Evolutionary conservation across 1,140 invertebrate genomes (phyloP), one percentile per base, ranked within the genome.

Genomic region (Hycleus phaleratus): DNA sequence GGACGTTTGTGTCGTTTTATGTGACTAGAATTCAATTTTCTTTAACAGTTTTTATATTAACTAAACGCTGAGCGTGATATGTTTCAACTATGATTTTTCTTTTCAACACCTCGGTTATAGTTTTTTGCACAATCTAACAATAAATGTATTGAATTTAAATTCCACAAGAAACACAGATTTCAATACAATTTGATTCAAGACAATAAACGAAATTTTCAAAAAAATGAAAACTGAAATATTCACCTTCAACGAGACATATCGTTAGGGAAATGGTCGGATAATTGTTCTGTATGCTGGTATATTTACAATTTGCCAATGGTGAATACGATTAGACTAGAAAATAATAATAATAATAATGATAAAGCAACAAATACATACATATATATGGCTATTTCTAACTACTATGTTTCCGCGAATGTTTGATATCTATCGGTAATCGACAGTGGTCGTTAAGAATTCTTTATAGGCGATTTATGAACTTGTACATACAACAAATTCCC

Each of bases 361-460:
- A 32, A 3, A 32, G 7, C 32, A 32, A 32, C 18, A 18, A 18
- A 18, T 18, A 18, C 18, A 18, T 32, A 32, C 32, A 32, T 32
- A 32, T 32, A 32, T 32, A 32, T 32, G 32, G 32, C 32, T 26
- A 46, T 24, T 45, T 46, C 51, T 53, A 53, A 53, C 51, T 53
- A 53, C 51, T 43, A 53, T 25, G 43, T 45, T 53, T 53, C 51
- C 42, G 38, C 44, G 51, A 52, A 52, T 39, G 46, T 46, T 46
- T 45, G 51, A 53, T 53, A 53, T 53, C 51, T 53, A 53, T 53
- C 50, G 50, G 50, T 52, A 32, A 52, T 52, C 51, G 51, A 53
- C 51, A 46, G 42, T 53, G 26, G 51, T 38, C 25, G 12, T 42
- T 52, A 43, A 46, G 18, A 42, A 53, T 46, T 53, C 51, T 32